A percentile compares a stretch with the other conserved stretches of the same genome.
These are phyloP conservation scores for Drosophila ananassae DNA, from an alignment of 1,140 invertebrate species.

Conservation along the genomic window DNA sequence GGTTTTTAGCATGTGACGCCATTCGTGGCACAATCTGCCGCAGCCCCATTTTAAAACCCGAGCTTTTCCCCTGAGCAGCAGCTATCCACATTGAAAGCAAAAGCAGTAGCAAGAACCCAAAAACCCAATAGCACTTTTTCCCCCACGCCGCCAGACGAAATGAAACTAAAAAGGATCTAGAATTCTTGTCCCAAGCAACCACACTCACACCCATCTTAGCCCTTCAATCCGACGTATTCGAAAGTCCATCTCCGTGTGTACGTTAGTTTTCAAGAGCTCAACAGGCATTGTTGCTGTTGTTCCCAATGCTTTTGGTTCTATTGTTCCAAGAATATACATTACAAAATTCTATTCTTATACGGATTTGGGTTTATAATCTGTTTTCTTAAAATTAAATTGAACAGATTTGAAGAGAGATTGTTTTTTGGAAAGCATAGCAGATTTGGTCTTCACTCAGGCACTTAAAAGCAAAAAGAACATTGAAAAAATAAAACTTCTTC, in stretches of 20 bases:
- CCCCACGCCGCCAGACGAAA: conserved; percentile 19
- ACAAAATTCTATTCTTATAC: not conserved
- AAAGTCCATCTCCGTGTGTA: conserved; percentile 15
- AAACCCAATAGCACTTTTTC: conserved; percentile 70
- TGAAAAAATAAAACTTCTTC: not conserved
- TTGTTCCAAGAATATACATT: conserved; percentile 40
- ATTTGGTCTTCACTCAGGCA: not conserved
- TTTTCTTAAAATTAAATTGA: not conserved
- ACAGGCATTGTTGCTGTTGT: conserved; percentile 19
- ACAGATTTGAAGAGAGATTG: not conserved
- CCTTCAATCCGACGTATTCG: conserved; percentile 8
- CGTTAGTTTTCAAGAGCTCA: conserved; percentile 36
- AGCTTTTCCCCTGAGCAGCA: not conserved
- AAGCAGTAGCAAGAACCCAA: conserved; percentile 31
- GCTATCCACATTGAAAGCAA: conserved; percentile 42
- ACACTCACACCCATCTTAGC: not conserved
- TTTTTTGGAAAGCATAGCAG: too few relatives aligned
- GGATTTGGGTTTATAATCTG: not conserved
- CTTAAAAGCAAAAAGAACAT: not conserved
- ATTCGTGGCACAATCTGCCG: conserved; percentile 37
- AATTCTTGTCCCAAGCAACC: conserved; percentile 22
- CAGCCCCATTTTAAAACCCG: not conserved
- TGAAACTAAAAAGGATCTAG: conserved; percentile 43
- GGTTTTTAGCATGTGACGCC: conserved; percentile 50
- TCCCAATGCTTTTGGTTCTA: conserved; percentile 18